Conservation (phyloP, 2,888 invertebrate genomes). For the Sesamia inferens region DNA sequence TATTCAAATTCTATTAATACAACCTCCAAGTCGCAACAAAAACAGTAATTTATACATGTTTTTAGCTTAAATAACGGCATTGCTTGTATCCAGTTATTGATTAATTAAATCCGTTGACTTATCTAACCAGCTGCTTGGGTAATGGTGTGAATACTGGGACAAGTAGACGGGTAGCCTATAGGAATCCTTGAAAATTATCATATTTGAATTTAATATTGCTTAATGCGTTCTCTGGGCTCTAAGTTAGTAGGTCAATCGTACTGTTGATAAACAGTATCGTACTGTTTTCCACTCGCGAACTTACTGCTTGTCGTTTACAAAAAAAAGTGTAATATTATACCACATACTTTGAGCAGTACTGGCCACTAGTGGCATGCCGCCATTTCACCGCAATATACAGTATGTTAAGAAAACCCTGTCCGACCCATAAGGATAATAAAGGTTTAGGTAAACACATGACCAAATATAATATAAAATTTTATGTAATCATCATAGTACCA, state of each 20-base stretch:
- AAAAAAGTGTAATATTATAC: no score
- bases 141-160: slow-evolving; percentile 40
- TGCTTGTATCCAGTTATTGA: slow-evolving; percentile 26
- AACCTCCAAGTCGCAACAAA: background rate
- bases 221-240: slow-evolving; percentile 4
- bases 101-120: slow-evolving; percentile 37
- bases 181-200: slow-evolving; percentile 46
- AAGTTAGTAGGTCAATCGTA: background rate
- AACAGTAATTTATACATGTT: slow-evolving; percentile 36
- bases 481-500: no score
- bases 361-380: no score
- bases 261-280: no score
- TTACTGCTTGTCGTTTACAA: no score
- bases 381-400: no score
- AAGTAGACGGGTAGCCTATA: slow-evolving; percentile 11
- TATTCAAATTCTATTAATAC: slow-evolving; percentile 17
- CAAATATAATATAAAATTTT: no score
- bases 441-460: no score
- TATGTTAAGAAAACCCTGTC: no score
- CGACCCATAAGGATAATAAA: no score
- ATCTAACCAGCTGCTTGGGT: slow-evolving; percentile 24
- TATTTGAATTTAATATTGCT: slow-evolving; percentile 31
- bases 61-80: slow-evolving; percentile 31
- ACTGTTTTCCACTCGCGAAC: no score
- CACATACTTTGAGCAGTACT: no score